Evolutionary conservation across 2,113 vertebrate genomes (phyloP).

Genomic region (Sebastes fasciatus): DNA sequence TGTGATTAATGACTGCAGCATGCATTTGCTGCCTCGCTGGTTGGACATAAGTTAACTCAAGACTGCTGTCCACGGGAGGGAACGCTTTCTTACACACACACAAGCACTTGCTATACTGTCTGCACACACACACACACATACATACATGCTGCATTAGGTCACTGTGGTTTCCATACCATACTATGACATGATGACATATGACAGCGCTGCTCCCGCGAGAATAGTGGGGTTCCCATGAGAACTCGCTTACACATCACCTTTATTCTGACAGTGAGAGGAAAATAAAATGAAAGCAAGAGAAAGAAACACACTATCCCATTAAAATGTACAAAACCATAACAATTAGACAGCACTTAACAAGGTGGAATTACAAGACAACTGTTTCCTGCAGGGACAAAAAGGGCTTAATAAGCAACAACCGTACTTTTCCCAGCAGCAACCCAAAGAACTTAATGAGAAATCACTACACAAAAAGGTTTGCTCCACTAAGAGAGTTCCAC

Average conservation of each 20-base stretch:
- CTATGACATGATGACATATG: conserved; percentile 49
- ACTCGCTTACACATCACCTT: neutral
- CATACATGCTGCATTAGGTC: conserved; percentile 16
- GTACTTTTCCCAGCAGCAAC: neutral
- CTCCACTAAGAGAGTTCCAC: neutral
- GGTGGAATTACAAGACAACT: conserved; percentile 11
- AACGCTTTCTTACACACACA: conserved; percentile 17
- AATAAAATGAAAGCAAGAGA: neutral
- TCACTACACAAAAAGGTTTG: conserved; percentile 1
- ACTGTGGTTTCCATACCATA: conserved; percentile 6
- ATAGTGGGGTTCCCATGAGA: conserved; percentile 5
- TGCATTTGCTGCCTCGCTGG: conserved; percentile 28
- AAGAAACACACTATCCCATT: neutral
- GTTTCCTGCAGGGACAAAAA: neutral
- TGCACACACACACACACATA: neutral
- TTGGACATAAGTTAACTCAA: conserved; percentile 44
- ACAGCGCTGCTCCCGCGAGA: conserved; percentile 34
- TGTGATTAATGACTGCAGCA: conserved; percentile 59
- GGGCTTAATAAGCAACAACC: neutral
- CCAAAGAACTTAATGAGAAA: conserved; percentile 4
- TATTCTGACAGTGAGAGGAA: conserved; percentile 6
- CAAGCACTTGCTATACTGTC: neutral
- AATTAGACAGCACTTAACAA: neutral
- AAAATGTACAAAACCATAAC: conserved; percentile 4
- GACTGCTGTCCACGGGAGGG: conserved; percentile 9